Evolutionary conservation across 1,140 invertebrate species (phyloP).

Genomic region (Trypoxylus dichotomus): DNA sequence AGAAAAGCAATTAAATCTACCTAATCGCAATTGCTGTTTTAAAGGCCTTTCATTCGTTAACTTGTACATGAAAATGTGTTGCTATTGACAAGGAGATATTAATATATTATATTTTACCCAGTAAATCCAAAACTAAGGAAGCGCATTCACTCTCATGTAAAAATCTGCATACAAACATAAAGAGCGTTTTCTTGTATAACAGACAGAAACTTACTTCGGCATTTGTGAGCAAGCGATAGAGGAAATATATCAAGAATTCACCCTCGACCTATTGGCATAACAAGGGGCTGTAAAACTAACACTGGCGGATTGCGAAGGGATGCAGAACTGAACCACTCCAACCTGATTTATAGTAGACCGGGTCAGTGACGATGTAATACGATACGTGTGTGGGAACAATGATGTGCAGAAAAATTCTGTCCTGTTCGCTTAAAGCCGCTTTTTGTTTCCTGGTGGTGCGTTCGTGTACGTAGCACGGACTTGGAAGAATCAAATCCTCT

Average conservation of each 20-base stretch:
- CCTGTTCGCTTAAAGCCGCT: neutral
- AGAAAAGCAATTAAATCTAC: no score
- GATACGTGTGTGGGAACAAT: constrained; percentile 46
- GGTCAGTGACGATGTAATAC: constrained; percentile 45
- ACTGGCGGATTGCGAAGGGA: constrained; percentile 21
- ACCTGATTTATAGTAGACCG: constrained; percentile 45
- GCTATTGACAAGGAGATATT: no score
- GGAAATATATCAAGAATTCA: constrained; percentile 21
- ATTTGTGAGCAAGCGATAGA: neutral
- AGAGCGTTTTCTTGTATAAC: neutral
- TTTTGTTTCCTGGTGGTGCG: neutral
- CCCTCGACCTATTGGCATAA: constrained; percentile 24
- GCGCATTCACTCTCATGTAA: no score
- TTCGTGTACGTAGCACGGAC: neutral
- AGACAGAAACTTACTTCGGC: neutral
- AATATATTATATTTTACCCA: no score
- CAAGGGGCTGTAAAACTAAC: constrained; percentile 20
- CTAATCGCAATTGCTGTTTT: no score
- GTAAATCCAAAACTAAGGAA: no score
- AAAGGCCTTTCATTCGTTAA: no score
- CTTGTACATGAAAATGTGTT: no score
- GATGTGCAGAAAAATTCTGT: constrained; percentile 29
- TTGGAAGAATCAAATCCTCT: constrained; percentile 27
- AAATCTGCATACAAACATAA: no score
- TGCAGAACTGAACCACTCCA: constrained; percentile 35